Percentiles rank a stretch among this genome's conserved stretches.
Conservation (phyloP, 1,140 invertebrate genomes). For the Dermatophagoides farinae region DNA sequence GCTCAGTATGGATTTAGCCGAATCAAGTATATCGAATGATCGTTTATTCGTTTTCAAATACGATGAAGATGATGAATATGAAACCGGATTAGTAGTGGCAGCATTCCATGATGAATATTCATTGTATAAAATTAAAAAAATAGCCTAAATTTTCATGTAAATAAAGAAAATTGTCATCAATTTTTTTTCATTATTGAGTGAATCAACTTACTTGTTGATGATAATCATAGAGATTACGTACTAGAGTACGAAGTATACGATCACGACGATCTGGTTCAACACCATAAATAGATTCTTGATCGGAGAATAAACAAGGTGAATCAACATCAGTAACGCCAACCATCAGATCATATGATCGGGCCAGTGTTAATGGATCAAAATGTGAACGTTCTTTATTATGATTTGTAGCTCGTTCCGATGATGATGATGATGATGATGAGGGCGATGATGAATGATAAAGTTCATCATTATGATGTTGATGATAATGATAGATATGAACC, state of each 20-base stretch:
- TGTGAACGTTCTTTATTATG: not conserved
- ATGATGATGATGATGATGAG: slow-evolving; percentile 13
- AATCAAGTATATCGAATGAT: slow-evolving; percentile 52
- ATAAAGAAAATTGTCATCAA: too few relatives aligned
- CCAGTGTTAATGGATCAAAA: slow-evolving; percentile 1
- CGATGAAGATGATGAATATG: slow-evolving; percentile 30
- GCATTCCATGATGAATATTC: slow-evolving; percentile 93
- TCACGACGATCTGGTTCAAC: slow-evolving; percentile 71
- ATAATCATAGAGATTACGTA: slow-evolving; percentile 36
- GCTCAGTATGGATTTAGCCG: slow-evolving; percentile 66
- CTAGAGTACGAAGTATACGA: slow-evolving; percentile 73
- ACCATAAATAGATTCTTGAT: slow-evolving; percentile 75
- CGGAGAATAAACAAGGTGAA: slow-evolving; percentile 30
- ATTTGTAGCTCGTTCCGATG: slow-evolving; percentile 11
- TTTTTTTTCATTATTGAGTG: slow-evolving; percentile 24
- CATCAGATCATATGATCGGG: slow-evolving; percentile 52
- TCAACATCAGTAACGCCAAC: slow-evolving; percentile 36
- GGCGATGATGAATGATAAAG: not conserved
- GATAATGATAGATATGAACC: slow-evolving; percentile 11
- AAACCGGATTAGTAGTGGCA: slow-evolving; percentile 67
- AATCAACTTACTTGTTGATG: slow-evolving; percentile 18
- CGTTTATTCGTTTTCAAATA: not conserved
- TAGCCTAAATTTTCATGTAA: slow-evolving; percentile 44
- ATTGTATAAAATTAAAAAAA: slow-evolving; percentile 87
- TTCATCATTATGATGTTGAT: not conserved